Evolutionary conservation across 1,140 invertebrate species (phyloP).

Genomic region (Hyposmocoma kahamanoa): DNA sequence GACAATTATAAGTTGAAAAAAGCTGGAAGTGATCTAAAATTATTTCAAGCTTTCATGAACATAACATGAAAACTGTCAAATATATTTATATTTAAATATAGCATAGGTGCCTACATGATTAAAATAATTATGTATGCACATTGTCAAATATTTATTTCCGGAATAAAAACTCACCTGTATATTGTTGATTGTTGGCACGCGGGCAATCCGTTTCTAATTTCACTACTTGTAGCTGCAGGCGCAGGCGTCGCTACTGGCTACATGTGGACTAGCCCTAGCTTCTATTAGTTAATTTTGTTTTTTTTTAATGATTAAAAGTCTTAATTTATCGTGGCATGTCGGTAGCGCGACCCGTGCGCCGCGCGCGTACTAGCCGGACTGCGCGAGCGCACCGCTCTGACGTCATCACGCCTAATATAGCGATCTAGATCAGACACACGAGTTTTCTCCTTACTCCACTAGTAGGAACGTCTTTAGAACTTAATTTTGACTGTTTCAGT

Average conservation of each 20-base stretch:
- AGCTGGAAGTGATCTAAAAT: no score
- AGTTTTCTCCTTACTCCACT: constrained; percentile 21
- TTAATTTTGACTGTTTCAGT: constrained; percentile 10
- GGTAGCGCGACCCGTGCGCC: constrained; percentile 35
- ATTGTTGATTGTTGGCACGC: background rate
- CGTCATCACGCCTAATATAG: constrained; percentile 64
- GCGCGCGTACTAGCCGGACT: constrained; percentile 42
- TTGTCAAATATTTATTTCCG: no score
- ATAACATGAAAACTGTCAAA: no score
- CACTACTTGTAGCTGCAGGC: no score
- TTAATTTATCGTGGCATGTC: constrained; percentile 9
- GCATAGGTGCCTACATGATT: no score
- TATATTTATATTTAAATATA: no score
- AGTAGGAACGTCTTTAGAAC: constrained; percentile 15
- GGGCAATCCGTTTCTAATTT: background rate
- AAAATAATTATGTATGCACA: no score
- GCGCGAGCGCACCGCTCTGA: constrained; percentile 39
- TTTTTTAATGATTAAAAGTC: no score
- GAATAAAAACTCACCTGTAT: constrained; percentile 1
- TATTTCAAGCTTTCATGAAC: no score
- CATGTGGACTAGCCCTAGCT: background rate
- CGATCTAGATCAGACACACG: constrained; percentile 14
- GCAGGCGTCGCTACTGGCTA: no score
- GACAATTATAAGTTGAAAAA: no score
- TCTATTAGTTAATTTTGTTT: background rate